phyloP scores from a whole-genome alignment of 1,140 invertebrate species.

The Hirudo medicinalis region DNA sequence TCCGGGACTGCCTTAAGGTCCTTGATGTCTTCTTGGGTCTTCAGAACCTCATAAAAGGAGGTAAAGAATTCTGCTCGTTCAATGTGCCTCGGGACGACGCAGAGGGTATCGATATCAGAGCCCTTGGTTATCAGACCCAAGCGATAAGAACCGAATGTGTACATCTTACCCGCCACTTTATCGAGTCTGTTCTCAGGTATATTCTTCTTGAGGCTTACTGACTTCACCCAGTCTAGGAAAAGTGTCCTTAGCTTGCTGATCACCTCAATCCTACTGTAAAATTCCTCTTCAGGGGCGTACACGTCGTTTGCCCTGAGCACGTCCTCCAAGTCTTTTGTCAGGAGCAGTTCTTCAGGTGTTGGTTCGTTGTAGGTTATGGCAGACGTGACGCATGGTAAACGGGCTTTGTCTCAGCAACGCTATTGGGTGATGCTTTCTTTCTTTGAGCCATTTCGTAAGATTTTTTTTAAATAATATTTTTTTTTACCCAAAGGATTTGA shows the following conservation, averaged over 20 bases:
- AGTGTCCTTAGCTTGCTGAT: slow-evolving; percentile 68
- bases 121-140: slow-evolving; percentile 67
- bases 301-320: not conserved
- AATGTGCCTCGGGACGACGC: slow-evolving; percentile 90
- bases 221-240: slow-evolving; percentile 80
- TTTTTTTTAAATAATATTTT: no score
- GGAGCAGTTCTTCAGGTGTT: not conserved
- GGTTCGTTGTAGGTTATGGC: not conserved
- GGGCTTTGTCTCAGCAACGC: not conserved
- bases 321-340: not conserved
- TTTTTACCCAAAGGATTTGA: no score
- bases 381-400: not conserved
- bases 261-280: slow-evolving; percentile 45
- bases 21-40: slow-evolving; percentile 70
- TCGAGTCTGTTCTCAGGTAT: slow-evolving; percentile 39
- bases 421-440: not conserved
- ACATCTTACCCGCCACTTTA: slow-evolving; percentile 84
- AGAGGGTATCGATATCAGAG: slow-evolving; percentile 96
- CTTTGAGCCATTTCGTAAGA: no score
- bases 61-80: slow-evolving; percentile 84
- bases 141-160: slow-evolving; percentile 91
- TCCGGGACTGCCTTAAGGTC: slow-evolving; percentile 78
- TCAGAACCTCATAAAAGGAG: slow-evolving; percentile 81
- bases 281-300: slow-evolving; percentile 28
- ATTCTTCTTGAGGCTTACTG: slow-evolving; percentile 61